These are phyloP conservation scores for Heliconius nattereri DNA, from an alignment of 1,140 invertebrate species.

Conservation along the genomic window DNA sequence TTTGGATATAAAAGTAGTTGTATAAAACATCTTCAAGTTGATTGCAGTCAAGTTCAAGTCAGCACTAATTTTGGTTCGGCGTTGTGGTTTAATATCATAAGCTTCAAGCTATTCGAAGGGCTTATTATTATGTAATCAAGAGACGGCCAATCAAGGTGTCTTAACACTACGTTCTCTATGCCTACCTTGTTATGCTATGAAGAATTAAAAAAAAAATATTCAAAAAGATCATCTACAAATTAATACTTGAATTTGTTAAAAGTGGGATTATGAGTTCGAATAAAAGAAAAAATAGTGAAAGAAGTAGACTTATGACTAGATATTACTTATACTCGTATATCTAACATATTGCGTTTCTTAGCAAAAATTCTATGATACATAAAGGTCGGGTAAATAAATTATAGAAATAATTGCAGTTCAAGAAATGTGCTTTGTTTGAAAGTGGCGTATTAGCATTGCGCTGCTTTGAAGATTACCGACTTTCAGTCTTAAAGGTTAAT, in stretches of 20 bases:
- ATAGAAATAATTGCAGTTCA: neutral
- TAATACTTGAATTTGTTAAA: too few species aligned
- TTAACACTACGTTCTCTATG: too few species aligned
- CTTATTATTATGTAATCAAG: too few species aligned
- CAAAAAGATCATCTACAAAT: too few species aligned
- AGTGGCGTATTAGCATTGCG: neutral
- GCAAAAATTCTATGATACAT: neutral
- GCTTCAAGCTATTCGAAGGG: neutral
- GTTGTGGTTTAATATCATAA: neutral
- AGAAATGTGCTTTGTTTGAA: neutral
- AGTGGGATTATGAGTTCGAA: too few species aligned
- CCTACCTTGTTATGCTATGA: too few species aligned
- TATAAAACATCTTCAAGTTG: slow-evolving; percentile 12
- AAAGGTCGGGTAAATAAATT: neutral
- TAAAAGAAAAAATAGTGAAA: neutral
- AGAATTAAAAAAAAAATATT: too few species aligned
- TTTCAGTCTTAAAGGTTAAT: too few species aligned
- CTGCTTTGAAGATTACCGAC: neutral
- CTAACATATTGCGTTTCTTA: neutral
- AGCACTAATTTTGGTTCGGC: neutral
- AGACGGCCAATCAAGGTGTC: too few species aligned
- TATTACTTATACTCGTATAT: neutral
- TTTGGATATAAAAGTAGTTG: slow-evolving; percentile 16
- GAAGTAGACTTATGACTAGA: neutral
- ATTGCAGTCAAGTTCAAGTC: slow-evolving; percentile 4